Conservation (phyloP, 2,888 invertebrate genomes). For the Netelia virgata region DNA sequence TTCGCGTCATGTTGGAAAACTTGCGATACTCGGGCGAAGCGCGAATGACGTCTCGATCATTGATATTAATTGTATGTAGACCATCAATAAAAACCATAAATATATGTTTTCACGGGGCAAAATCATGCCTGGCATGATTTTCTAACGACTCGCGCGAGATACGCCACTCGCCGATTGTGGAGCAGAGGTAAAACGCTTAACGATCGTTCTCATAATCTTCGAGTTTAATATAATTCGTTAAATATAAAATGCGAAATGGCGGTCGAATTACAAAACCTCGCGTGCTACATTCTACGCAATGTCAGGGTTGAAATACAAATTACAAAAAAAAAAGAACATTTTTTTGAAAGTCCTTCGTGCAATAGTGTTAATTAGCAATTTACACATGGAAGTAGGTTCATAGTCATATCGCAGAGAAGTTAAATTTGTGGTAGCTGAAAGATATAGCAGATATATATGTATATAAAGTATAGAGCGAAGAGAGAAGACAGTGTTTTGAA, state of each 20-base stretch:
- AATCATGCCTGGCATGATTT: slow-evolving; percentile 26
- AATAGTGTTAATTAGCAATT: not conserved
- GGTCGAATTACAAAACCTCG: not conserved
- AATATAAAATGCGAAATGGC: not conserved
- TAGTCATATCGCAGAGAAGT: not conserved
- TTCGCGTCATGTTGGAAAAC: not conserved
- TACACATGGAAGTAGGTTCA: slow-evolving; percentile 28
- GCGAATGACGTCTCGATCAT: slow-evolving; percentile 2
- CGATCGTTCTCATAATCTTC: slow-evolving; percentile 4
- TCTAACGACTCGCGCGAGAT: slow-evolving; percentile 10
- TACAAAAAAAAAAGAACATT: not conserved
- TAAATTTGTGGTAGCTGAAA: too few species aligned
- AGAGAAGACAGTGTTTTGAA: too few species aligned
- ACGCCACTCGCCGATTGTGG: not conserved
- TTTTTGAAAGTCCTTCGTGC: slow-evolving; percentile 13
- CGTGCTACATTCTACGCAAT: slow-evolving; percentile 20
- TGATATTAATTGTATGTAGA: slow-evolving; percentile 5
- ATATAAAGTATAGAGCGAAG: too few species aligned
- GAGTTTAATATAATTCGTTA: not conserved
- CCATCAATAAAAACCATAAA: slow-evolving; percentile 1
- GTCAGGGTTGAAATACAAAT: not conserved
- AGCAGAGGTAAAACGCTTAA: slow-evolving; percentile 21
- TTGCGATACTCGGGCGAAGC: not conserved
- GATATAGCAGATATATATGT: too few species aligned
- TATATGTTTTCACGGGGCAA: slow-evolving; percentile 26